Conservation (phyloP, 2,113 vertebrate species). For the Bungarus multicinctus region DNA sequence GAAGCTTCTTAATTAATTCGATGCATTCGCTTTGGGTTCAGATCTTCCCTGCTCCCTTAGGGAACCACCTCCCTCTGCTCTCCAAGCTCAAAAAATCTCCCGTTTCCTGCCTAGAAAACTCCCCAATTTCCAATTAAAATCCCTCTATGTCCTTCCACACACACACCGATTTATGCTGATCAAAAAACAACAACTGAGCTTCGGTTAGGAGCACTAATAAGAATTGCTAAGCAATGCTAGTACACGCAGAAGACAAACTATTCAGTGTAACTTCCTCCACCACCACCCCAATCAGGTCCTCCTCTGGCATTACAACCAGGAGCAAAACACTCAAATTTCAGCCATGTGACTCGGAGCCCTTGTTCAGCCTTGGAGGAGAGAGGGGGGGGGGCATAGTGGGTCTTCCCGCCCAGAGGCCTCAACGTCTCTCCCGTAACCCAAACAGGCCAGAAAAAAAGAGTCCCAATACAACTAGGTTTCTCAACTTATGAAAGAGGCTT, state of each 20-base stretch:
- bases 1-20: background rate
- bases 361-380: background rate
- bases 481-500: fast-evolving
- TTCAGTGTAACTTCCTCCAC: background rate
- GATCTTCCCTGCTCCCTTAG: background rate
- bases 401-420: background rate
- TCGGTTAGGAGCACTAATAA: background rate
- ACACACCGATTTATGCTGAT: background rate
- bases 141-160: background rate
- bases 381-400: background rate
- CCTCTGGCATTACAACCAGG: background rate
- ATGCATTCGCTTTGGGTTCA: background rate
- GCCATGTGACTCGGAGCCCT: background rate
- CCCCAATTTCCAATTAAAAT: background rate
- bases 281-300: background rate
- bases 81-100: background rate
- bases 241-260: too few relatives aligned
- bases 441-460: background rate
- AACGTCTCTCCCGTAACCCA: background rate
- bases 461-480: background rate
- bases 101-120: background rate
- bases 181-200: background rate
- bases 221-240: background rate
- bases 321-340: background rate
- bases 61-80: background rate